Percentiles rank a stretch among this genome's conserved stretches.
Evolutionary conservation across 1,140 invertebrate species (phyloP).

Genomic region (Galendromus occidentalis): DNA sequence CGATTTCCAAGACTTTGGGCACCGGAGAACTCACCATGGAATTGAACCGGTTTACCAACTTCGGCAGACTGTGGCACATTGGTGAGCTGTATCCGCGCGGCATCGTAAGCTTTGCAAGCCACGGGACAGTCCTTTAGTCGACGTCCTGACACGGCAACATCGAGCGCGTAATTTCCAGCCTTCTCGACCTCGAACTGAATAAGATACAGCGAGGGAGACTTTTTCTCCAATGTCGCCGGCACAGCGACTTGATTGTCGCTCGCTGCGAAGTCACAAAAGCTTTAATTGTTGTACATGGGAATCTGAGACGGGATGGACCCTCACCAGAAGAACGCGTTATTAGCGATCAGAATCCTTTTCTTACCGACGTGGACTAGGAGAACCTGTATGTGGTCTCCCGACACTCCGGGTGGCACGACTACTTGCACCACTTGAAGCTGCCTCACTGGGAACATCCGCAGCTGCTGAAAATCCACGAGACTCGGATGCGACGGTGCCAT

Average conservation of each 20-base stretch:
- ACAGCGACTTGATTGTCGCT: background rate
- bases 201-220: background rate
- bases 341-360: background rate
- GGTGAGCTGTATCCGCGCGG: conserved; percentile 68
- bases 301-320: background rate
- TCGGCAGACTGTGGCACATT: conserved; percentile 42
- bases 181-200: background rate
- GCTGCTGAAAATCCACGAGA: background rate
- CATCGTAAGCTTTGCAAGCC: conserved; percentile 77
- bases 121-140: conserved; percentile 64
- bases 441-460: background rate
- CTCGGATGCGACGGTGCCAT: background rate
- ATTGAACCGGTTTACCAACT: conserved; percentile 24
- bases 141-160: conserved; percentile 61
- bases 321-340: background rate
- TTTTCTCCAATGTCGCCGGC: background rate
- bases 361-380: background rate
- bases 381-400: background rate
- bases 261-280: background rate
- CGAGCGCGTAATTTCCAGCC: conserved; percentile 59
- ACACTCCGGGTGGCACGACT: background rate
- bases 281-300: background rate
- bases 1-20: background rate
- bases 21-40: conserved; percentile 21
- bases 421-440: background rate